Conservation (phyloP, 2,888 invertebrate species). For the Stenoptilia bipunctidactyla region DNA sequence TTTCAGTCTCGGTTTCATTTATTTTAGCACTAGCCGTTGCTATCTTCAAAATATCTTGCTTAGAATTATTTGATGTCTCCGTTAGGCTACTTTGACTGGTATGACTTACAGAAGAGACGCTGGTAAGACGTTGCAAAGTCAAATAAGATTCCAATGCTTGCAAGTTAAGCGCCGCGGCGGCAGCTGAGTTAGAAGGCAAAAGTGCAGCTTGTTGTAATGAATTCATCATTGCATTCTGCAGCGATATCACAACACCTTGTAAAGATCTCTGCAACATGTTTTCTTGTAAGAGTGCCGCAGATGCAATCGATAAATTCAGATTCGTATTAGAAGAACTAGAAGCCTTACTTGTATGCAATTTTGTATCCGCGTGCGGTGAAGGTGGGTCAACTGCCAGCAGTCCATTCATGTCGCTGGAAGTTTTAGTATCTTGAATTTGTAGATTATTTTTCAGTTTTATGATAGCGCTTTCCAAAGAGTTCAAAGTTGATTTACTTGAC, state of each 20-base stretch:
- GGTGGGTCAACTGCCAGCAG: constrained; percentile 44
- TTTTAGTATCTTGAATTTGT: constrained; percentile 62
- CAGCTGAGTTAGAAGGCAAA: constrained; percentile 85
- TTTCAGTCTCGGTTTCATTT: constrained; percentile 53
- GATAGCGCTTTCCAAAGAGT: constrained; percentile 65
- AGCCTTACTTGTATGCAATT: constrained; percentile 57
- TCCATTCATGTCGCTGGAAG: constrained; percentile 46
- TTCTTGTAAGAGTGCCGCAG: constrained; percentile 73
- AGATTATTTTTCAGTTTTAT: constrained; percentile 66
- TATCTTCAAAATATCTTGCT: constrained; percentile 78
- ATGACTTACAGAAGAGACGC: constrained; percentile 70
- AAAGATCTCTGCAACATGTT: constrained; percentile 80
- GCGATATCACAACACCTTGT: constrained; percentile 83
- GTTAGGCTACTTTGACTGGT: constrained; percentile 37
- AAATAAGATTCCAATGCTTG: constrained; percentile 90
- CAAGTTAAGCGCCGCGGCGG: constrained; percentile 86
- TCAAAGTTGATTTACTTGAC: constrained; percentile 55
- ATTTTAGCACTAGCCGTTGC: constrained; percentile 70
- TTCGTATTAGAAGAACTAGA: constrained; percentile 46
- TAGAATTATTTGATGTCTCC: constrained; percentile 54
- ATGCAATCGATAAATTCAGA: constrained; percentile 67
- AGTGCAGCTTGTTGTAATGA: constrained; percentile 87
- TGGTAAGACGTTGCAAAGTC: constrained; percentile 83
- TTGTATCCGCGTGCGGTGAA: constrained; percentile 39
- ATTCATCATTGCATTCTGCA: constrained; percentile 88